Base-by-base conservation (phyloP, 2,113 vertebrate species). In the Platysternon megacephalum region DNA sequence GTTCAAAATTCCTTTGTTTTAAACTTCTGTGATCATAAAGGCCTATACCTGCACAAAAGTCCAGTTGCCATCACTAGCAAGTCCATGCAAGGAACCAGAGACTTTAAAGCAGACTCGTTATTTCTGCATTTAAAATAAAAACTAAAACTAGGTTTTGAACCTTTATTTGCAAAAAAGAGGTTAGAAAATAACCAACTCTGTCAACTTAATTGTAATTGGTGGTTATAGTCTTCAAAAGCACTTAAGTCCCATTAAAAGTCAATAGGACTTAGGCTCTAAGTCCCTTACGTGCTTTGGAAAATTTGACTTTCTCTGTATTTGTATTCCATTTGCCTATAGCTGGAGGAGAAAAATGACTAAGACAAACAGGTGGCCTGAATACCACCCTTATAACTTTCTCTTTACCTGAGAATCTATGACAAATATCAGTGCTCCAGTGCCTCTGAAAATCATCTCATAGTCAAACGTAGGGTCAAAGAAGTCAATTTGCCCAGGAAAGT, bases 391-490 rank as follows among this genome's bases (percentile, higher is more conserved):
- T 2, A 26, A 17, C 29, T 39, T 39, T 3, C 44, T 82, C 84
- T 95, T 97, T 98, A 99, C 99, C 99, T 99, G 99, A 94, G 99
- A 99, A 97, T 99, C 99, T 84, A 99, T 99, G 96, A 99, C 99
- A 96, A 99, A 99, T 96, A 99, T 99, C 68, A 99, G 97, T 0
- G 99, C 99, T 95, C 99, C 99, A 42, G 99, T 99, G 89, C 99
- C 99, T 96, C 99, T 98, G 98, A 99, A 99, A 97, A 99, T 99
- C 99, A 99, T 99, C 98, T 99, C 99, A 86, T 99, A 99, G 97
- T 99, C 99, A 97, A 99, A 99, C 0, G 99, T 99, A 51, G 99
- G 99, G 94, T 99, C 99, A 74, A 99, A 99, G 97, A 99, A 99
- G 97, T 99, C 99, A 88, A 99, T 99, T 88, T 99, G 99, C 17